Percentiles rank a stretch among this genome's conserved stretches.
Conservation (phyloP, 2,888 invertebrate genomes). For the Drosophila cyrtoloma region DNA sequence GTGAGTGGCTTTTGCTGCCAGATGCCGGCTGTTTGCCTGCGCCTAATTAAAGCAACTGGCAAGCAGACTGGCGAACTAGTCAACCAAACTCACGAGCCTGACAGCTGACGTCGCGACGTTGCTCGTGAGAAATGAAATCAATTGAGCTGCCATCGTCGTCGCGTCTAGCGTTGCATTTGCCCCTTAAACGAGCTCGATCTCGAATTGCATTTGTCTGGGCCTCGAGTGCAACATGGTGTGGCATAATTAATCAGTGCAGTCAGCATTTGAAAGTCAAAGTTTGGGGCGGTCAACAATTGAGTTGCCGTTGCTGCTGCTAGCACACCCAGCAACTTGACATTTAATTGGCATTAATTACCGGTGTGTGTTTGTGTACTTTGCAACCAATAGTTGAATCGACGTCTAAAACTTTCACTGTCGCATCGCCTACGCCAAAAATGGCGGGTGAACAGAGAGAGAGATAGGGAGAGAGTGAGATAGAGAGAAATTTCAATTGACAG, state of each 20-base stretch:
- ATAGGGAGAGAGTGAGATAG: background rate
- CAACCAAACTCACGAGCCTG: constrained; percentile 53
- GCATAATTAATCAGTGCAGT: constrained; percentile 58
- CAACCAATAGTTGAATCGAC: constrained; percentile 26
- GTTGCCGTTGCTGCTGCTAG: constrained; percentile 39
- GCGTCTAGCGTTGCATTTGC: constrained; percentile 24
- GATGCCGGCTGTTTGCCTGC: constrained; percentile 35
- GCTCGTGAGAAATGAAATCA: constrained; percentile 76
- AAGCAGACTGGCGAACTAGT: constrained; percentile 28
- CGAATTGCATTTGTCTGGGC: constrained; percentile 29
- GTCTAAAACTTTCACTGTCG: constrained; percentile 69
- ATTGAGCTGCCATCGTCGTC: constrained; percentile 56
- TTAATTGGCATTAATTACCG: constrained; percentile 79
- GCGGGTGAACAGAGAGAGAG: constrained; percentile 13
- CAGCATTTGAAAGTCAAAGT: constrained; percentile 72
- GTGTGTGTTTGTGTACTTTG: constrained; percentile 32
- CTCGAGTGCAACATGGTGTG: constrained; percentile 20
- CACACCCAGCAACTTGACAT: constrained; percentile 69
- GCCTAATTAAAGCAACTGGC: constrained; percentile 48
- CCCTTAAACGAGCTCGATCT: constrained; percentile 45
- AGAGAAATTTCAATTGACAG: constrained; percentile 68
- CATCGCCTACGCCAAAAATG: constrained; percentile 67
- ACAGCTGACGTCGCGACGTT: constrained; percentile 48
- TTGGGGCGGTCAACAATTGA: constrained; percentile 61
- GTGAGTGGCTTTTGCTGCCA: constrained; percentile 26